A percentile compares a stretch with the other conserved stretches of the same genome.
Conservation (phyloP, 2,113 vertebrate genomes). For the Myiozetetes cayanensis region DNA sequence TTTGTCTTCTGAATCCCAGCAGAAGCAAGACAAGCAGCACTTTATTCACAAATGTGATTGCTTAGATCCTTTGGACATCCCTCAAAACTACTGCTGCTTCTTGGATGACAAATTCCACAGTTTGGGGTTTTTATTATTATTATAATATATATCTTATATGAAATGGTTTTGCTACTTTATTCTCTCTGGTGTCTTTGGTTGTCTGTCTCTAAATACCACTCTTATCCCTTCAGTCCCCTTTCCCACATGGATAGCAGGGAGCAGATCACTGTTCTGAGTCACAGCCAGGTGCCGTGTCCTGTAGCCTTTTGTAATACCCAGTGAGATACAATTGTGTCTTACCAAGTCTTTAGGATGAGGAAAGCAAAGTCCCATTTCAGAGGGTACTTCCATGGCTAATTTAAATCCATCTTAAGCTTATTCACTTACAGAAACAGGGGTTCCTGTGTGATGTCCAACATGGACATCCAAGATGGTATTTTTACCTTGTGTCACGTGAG, state of each 20-base stretch:
- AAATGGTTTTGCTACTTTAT: neutral
- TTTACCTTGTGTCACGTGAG: neutral
- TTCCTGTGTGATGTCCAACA: fast-evolving
- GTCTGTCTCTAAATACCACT: neutral
- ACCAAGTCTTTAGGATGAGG: neutral
- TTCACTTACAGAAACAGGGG: neutral
- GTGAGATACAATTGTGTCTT: neutral
- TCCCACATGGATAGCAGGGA: neutral
- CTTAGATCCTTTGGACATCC: neutral
- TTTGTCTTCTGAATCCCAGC: neutral
- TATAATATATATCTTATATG: neutral
- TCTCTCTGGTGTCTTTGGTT: neutral
- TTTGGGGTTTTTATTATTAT: neutral
- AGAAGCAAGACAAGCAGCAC: neutral
- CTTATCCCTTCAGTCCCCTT: neutral
- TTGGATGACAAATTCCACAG: neutral
- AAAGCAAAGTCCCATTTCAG: neutral
- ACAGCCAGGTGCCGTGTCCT: fast-evolving
- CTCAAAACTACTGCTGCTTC: neutral
- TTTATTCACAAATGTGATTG: neutral
- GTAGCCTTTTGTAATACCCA: neutral
- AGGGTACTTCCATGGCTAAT: neutral
- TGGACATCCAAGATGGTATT: neutral
- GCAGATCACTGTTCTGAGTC: neutral
- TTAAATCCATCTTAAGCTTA: neutral